Percentiles rank a stretch among this genome's conserved stretches.
These are phyloP conservation scores for Lepus oiostolus DNA, from an alignment of 2,797 vertebrate genomes.

Conservation along the genomic window DNA sequence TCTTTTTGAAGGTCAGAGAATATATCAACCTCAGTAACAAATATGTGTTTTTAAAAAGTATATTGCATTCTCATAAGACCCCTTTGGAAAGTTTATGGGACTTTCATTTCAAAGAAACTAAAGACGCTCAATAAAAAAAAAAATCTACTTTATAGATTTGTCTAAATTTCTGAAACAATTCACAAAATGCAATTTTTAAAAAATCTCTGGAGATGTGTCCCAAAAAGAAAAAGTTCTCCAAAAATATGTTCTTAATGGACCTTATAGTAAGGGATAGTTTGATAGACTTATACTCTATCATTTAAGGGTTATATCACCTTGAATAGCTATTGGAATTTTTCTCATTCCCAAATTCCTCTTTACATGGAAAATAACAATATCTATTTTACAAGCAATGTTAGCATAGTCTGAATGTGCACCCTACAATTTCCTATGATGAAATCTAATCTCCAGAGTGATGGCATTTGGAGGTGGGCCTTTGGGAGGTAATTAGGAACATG, in stretches of 20 bases:
- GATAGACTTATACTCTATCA: background rate
- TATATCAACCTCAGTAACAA: slow-evolving; percentile 49
- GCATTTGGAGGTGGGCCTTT: background rate
- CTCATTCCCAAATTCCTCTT: slow-evolving; percentile 1
- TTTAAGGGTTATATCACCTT: background rate
- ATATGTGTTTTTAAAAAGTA: background rate
- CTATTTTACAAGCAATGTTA: background rate
- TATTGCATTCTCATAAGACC: background rate
- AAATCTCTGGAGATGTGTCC: background rate
- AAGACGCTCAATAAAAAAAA: background rate
- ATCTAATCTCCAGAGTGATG: background rate
- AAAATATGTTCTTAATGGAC: background rate
- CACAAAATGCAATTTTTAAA: background rate
- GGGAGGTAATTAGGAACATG: background rate
- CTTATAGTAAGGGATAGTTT: background rate
- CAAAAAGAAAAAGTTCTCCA: background rate
- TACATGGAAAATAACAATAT: background rate
- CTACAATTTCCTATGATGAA: background rate
- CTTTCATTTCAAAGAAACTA: slow-evolving; percentile 31
- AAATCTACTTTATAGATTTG: slow-evolving; percentile 16
- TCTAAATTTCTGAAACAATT: slow-evolving; percentile 45
- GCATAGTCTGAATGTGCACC: background rate
- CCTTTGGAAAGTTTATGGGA: background rate
- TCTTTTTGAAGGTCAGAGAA: slow-evolving; percentile 54
- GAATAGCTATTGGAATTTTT: background rate